Base-by-base conservation (phyloP, 1,140 invertebrate genomes). In the Brachionus asplanchnoidis region DNA sequence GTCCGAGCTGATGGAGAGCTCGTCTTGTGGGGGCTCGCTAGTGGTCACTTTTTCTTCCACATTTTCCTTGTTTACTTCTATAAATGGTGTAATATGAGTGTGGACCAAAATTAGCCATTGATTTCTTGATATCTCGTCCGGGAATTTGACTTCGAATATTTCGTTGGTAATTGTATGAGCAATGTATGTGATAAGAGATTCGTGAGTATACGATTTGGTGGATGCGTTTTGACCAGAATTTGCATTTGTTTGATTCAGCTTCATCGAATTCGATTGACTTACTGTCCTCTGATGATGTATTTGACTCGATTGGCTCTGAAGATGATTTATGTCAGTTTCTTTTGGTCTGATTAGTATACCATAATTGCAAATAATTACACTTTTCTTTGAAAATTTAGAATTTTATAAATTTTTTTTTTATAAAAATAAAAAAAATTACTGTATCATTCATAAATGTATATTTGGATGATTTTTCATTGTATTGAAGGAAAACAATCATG, bases 61-160 rank as follows among this genome's bases (percentile, higher is more conserved):
- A 23, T 68, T 40, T 60, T 82, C 42, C 12, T 44, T 65, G 9
- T 82, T 82, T 2, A 65, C 79, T 82, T 82, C 53, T 17, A 82
- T 82, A 68, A 65, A 82, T 32, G 79, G 79, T n/a, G 79, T 82
- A 20, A 82, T 68, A 23, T 82, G 50, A 3, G 79, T 82, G n/a
- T 82, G 79, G 6, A 82, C 79, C 2, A 65, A 26, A 26, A 68
- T n/a, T 20, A 82, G 26, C 79, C 79, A 82, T 46, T 82, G 79
- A 65, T 82, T 82, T 12, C 79, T 23, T 1, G 53, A 44, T 17
- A 12, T 42, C 14, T 82, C 79, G 23, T 82, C 79, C n/a, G 53
- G 53, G 11, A 82, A 82, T 68, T 82, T 82, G 4, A 82, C 36
- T 68, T 82, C 79, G 28, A 82, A 44, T 82, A 82, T 82, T 68